Evolutionary conservation across 2,888 invertebrate species (phyloP), one percentile per base, ranked within the genome.

Genomic region (Synergus japonicus): DNA sequence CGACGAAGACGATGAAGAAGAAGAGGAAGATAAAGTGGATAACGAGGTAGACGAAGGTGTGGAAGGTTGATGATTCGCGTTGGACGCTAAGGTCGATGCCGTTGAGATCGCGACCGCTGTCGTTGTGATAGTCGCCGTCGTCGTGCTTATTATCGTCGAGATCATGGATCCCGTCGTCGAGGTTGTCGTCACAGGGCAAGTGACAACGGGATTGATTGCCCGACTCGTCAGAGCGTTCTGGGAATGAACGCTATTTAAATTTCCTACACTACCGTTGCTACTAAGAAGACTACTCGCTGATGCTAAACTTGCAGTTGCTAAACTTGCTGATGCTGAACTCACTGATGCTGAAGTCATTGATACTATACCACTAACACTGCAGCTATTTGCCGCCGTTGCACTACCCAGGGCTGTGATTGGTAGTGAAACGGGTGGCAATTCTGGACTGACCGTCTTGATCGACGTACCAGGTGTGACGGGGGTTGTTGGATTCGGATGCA

Each of bases 381-480:
- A 76, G 67, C 80, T 81, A 84, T 84, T 86, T 18, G 90, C 85
- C 76, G 83, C 79, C 54, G 83, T 86, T 77, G 84, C 87, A 69
- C 85, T 86, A 43, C 86, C 84, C 15, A 88, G 85, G 78, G 85
- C 86, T 29, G 69, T 49, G 76, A 90, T 88, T 37, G 89, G 89
- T 65, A 89, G 85, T 66, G 91, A 88, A 46, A 91, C 91, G 46
- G 92, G 92, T 83, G 92, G 88, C 86, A 90, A 86, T 88, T 92
- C 90, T 69, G 90, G 90, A 79, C 90, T 90, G 66, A 87, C 88
- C n/a, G 90, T 90, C 80, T 90, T 90, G 77, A 89, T 84, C 84
- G 90, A 89, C 84, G 91, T 86, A 79, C 90, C 87, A 7, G 92
- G 91, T 9, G 92, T 92, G 46, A 92, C 88, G 10, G 91, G 92